Evolutionary conservation across 2,888 invertebrate species (phyloP).

Genomic region (Cephus nigrinus): DNA sequence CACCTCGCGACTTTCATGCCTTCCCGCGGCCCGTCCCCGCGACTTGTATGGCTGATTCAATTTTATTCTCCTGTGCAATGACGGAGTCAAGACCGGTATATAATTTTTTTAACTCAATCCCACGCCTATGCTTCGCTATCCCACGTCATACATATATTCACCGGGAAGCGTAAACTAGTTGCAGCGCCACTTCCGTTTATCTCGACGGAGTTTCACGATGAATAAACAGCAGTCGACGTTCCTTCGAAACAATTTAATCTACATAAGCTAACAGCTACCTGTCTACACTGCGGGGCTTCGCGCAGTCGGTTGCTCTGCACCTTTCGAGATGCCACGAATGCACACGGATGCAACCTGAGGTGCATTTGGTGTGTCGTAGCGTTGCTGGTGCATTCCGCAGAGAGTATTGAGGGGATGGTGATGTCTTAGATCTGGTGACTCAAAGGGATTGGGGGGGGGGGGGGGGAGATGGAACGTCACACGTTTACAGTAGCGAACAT

Average conservation of each 20-base stretch:
- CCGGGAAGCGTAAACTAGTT: not conserved
- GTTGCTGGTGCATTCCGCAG: not conserved
- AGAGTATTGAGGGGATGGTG: not conserved
- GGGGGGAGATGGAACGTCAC: conserved; percentile 3
- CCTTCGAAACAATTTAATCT: conserved; percentile 54
- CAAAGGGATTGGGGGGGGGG: conserved; percentile 4
- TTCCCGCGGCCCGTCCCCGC: not conserved
- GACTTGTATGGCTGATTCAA: not conserved
- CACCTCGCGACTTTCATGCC: not conserved
- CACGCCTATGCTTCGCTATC: not conserved
- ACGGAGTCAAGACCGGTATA: not conserved
- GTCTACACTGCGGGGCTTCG: conserved; percentile 22
- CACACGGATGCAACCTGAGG: not conserved
- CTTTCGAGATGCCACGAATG: not conserved
- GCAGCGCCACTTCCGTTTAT: conserved; percentile 30
- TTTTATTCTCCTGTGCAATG: not conserved
- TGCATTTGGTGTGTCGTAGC: not conserved
- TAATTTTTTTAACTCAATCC: not conserved
- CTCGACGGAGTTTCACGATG: conserved; percentile 42
- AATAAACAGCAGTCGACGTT: conserved; percentile 47
- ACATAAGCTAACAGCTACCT: conserved; percentile 49
- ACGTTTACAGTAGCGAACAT: not conserved
- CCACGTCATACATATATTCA: not conserved
- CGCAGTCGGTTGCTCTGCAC: not conserved
- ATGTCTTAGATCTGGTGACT: not conserved